Evolutionary conservation across 1,140 invertebrate genomes (phyloP), one percentile per base, ranked within the genome.

Genomic region (Probaryconus sp.): DNA sequence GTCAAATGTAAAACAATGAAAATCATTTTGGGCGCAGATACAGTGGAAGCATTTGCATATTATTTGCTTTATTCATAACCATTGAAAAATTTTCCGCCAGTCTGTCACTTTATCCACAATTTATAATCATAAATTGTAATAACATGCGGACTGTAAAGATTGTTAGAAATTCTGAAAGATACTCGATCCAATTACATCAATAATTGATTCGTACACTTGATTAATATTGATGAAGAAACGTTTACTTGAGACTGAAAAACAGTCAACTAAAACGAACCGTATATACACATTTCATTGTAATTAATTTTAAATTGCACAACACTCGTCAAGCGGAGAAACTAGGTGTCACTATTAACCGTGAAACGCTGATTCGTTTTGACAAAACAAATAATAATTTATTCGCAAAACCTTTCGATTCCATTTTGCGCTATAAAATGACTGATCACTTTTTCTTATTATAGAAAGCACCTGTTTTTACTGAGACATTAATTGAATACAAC

Each of bases 211-310:
- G 18, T 20, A 35, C 33, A 42, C 3, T 28, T 24, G 35, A 67
- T 61, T 65, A 73, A 61, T 73, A 73, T 73, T 73, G 70, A 73
- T 73, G 70, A 67, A 67, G 40, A 67, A 67, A 51, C 43, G 30
- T 33, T 55, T 21, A n/a, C 37, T 10, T 35, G 14, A 14, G 5
- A 0, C 10, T 35, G 40, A 53, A 67, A 67, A 73, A 51, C 11
- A 5, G 40, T 43, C 3, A 50, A 10, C 2, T 14, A 10, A 37
- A 45, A 47, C 48, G 51, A 18, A 33, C 7, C 13, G 37, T 40
- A 30, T 30, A 30, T 30, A 20, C 10, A 18, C 51, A 35, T 38
- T 56, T 64, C 14, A 26, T 43, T 11, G 30, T 31, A 73, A 67
- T 72, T 65, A 73, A 65, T 67, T 72, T 53, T 10, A 11, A 3